Evolutionary conservation across 2,888 invertebrate genomes (phyloP).

Genomic region (Conchocele bisecta): DNA sequence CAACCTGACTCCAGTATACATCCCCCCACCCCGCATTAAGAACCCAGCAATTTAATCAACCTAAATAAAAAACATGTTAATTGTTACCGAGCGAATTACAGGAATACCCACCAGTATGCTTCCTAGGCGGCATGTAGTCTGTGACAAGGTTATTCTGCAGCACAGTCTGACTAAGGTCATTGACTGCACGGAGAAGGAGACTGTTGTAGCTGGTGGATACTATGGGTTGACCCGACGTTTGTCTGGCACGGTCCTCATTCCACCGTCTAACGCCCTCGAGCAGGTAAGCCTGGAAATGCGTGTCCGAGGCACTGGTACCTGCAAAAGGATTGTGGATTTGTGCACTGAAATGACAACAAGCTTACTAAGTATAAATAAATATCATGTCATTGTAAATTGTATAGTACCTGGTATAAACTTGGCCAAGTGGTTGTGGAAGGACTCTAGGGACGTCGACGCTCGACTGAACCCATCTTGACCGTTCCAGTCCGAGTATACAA

Average conservation of each 20-base stretch:
- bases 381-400: not conserved
- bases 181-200: slow-evolving; percentile 31
- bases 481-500: slow-evolving; percentile 51
- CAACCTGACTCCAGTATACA: no score
- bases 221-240: not conserved
- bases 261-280: slow-evolving; percentile 52
- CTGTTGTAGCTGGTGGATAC: slow-evolving; percentile 28
- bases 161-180: slow-evolving; percentile 22
- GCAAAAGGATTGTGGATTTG: slow-evolving; percentile 12
- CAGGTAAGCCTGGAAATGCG: slow-evolving; percentile 56
- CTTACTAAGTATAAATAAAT: not conserved
- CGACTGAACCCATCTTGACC: slow-evolving; percentile 40
- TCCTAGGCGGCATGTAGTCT: slow-evolving; percentile 19
- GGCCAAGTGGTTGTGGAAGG: slow-evolving; percentile 56
- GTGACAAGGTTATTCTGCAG: slow-evolving; percentile 26
- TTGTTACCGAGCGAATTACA: no score
- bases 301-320: slow-evolving; percentile 54
- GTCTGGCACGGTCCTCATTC: slow-evolving; percentile 49
- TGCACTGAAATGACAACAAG: no score
- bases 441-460: slow-evolving; percentile 59
- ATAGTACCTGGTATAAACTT: slow-evolving; percentile 52
- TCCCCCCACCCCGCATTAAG: no score
- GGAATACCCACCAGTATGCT: slow-evolving; percentile 49
- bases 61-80: no score
- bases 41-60: no score